Conservation (phyloP, 2,888 invertebrate genomes). For the Diplolepis rosae region DNA sequence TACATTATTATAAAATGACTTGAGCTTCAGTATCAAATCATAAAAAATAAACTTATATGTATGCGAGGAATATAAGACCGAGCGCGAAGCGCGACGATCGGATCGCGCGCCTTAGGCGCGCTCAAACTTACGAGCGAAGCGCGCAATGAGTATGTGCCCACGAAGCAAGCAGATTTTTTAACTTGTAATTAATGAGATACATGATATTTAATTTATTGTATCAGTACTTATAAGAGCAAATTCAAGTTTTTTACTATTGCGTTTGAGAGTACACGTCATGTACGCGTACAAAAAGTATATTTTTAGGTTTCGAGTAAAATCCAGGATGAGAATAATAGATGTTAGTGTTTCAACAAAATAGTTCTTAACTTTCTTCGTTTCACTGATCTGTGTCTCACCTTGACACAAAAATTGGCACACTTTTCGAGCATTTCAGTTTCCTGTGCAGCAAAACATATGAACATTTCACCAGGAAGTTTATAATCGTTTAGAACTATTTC, state of each 20-base stretch:
- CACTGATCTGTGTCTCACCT: slow-evolving; percentile 15
- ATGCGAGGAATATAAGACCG: too few relatives aligned
- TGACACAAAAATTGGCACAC: slow-evolving; percentile 27
- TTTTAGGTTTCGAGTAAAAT: neutral
- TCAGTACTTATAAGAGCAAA: neutral
- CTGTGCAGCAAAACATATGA: slow-evolving; percentile 4
- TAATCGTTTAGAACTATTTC: slow-evolving; percentile 17
- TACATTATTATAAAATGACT: too few relatives aligned
- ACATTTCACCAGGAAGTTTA: slow-evolving; percentile 14
- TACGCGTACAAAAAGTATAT: neutral
- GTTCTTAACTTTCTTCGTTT: slow-evolving; percentile 18
- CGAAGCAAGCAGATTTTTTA: too few relatives aligned
- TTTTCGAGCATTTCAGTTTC: neutral
- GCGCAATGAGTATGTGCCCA: too few relatives aligned
- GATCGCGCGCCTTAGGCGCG: too few relatives aligned
- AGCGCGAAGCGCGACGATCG: too few relatives aligned
- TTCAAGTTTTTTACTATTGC: neutral
- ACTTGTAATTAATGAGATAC: neutral
- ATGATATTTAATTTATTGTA: neutral
- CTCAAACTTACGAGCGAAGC: too few relatives aligned
- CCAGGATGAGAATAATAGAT: neutral
- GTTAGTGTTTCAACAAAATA: neutral
- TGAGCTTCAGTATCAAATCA: too few relatives aligned
- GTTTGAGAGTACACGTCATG: neutral
- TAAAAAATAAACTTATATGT: too few relatives aligned